Conservation (phyloP, 2,888 invertebrate genomes). For the Eristalis intricaria region DNA sequence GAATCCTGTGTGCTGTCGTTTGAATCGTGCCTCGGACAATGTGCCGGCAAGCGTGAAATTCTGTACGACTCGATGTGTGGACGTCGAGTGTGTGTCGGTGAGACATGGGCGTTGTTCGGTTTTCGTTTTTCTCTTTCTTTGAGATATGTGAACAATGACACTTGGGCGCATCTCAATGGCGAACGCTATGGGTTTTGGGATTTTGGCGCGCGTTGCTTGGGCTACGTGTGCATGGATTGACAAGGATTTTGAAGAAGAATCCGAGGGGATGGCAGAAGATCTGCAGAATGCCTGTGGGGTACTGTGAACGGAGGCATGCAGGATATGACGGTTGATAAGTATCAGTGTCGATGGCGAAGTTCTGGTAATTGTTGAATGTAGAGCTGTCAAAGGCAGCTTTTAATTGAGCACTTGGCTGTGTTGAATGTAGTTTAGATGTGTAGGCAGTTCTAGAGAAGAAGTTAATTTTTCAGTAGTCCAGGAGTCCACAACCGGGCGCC, state of each 20-base stretch:
- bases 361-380: no score
- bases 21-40: slow-evolving; percentile 10
- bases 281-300: neutral
- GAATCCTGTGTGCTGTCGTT: slow-evolving; percentile 29
- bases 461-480: no score
- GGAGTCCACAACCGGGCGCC: no score
- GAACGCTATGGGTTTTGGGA: neutral
- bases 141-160: neutral
- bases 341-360: neutral
- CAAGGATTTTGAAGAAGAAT: neutral
- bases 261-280: neutral
- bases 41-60: slow-evolving; percentile 23
- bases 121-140: slow-evolving; percentile 8
- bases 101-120: neutral
- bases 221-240: neutral
- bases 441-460: no score
- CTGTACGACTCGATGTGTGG: neutral
- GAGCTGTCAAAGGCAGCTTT: no score
- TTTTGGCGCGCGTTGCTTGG: neutral
- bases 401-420: no score
- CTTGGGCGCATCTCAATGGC: neutral
- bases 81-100: neutral
- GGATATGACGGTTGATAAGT: neutral
- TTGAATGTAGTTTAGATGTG: neutral
- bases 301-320: neutral